phyloP scores from a whole-genome alignment of 2,797 vertebrate genomes.

The Sebastes diaconus region DNA sequence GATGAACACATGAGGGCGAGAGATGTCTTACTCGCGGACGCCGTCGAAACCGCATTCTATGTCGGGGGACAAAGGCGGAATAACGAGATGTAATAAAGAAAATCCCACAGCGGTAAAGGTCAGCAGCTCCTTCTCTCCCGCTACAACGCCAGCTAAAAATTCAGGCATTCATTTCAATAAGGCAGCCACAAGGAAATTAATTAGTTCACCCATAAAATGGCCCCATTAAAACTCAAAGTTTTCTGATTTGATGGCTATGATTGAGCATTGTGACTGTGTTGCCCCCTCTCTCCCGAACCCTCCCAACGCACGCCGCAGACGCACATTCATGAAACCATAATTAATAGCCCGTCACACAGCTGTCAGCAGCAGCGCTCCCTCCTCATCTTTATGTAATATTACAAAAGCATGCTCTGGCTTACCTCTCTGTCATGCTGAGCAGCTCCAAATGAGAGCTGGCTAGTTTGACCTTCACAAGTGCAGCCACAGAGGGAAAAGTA shows the following conservation, averaged over 20 bases:
- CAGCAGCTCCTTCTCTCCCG: constrained; percentile 44
- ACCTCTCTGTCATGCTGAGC: constrained; percentile 75
- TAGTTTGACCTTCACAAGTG: constrained; percentile 81
- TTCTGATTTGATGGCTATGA: constrained; percentile 62
- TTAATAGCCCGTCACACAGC: constrained; percentile 79
- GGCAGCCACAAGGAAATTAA: constrained; percentile 59
- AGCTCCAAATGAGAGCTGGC: constrained; percentile 74
- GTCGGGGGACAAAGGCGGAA: constrained; percentile 46
- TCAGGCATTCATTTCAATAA: constrained; percentile 44
- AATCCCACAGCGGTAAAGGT: constrained; percentile 60
- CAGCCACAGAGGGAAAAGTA: constrained; percentile 63
- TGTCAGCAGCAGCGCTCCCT: constrained; percentile 70
- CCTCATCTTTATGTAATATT: constrained; percentile 75
- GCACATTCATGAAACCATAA: constrained; percentile 68
- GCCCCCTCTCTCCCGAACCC: background rate
- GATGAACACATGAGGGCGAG: constrained; percentile 43
- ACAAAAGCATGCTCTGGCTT: constrained; percentile 72
- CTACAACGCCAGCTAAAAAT: constrained; percentile 30
- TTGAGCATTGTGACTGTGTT: constrained; percentile 60
- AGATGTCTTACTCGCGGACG: constrained; percentile 29
- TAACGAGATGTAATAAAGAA: constrained; percentile 59
- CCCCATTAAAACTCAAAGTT: constrained; percentile 66
- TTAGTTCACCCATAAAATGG: constrained; percentile 59
- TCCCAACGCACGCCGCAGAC: constrained; percentile 40
- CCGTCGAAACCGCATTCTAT: constrained; percentile 30